Percentiles rank a stretch among this genome's conserved stretches.
Evolutionary conservation across 2,113 vertebrate species (phyloP).

Genomic region (Struthidea cinerea): DNA sequence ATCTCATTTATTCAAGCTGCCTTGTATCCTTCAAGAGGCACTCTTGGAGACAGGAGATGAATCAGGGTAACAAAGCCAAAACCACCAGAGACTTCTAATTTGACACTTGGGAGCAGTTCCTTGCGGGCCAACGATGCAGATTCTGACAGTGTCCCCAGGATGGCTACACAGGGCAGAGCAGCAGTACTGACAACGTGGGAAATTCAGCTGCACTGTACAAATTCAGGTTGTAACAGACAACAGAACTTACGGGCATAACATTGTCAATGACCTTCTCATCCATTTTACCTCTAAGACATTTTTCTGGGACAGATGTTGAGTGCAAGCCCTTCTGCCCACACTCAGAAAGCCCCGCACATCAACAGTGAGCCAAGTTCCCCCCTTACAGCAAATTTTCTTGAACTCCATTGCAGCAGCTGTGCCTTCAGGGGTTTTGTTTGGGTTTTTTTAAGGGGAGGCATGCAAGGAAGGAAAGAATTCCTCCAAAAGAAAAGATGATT

Average conservation of each 20-base stretch:
- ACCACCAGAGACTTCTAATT: not conserved
- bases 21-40: not conserved
- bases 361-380: not conserved
- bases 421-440: not conserved
- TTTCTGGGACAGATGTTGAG: not conserved
- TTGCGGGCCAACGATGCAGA: not conserved
- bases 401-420: not conserved
- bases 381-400: not conserved
- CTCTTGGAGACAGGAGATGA: not conserved
- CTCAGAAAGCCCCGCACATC: fast-evolving
- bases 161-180: not conserved
- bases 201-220: not conserved
- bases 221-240: not conserved
- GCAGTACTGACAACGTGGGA: not conserved
- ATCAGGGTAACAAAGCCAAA: not conserved
- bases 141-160: not conserved
- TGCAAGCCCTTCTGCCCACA: not conserved
- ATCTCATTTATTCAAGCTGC: not conserved
- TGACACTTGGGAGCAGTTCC: not conserved
- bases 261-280: not conserved
- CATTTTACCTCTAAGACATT: not conserved
- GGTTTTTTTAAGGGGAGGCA: not conserved
- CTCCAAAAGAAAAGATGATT: not conserved
- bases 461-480: not conserved
- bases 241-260: not conserved